Evolutionary conservation across 37 sponge, comb jelly and placozoan genomes (phyloP), one percentile per base, ranked within the genome.

Genomic region (Theonella swinhoei): DNA sequence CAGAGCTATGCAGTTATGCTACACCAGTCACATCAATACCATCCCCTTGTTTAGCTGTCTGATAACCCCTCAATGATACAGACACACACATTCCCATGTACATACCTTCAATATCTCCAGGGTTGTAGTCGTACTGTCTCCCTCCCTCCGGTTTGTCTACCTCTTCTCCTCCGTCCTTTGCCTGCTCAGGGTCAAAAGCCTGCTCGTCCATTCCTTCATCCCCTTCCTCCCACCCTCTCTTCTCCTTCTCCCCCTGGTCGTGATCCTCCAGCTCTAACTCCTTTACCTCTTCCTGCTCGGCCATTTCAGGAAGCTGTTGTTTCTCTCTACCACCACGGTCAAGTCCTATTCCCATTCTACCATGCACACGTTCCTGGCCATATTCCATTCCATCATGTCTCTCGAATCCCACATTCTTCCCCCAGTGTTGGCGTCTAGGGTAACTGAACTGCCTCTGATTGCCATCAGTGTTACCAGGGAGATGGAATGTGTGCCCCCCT

Each of bases 251-350:
- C 4, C 33, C 33, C 9, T 20, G 33, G 32, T 68, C 69, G 20
- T 68, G 30, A 1, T 32, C 69, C 69, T 28, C 33, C 20, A 33
- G 20, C 34, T 28, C 33, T 33, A 68, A 20, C 30, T 68, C 69
- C 30, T 68, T 28, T 4, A 68, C 69, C 69, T 68, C 69, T 33
- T 68, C 69, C 4, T 68, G 69, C 34, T 68, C 69, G 5, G 30
- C 69, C 19, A 4, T 29, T 31, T 28, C 9, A 1, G 30, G 69
- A 20, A 33, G 66, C n/a, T 65, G 66, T n/a, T 65, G 66, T 26
- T 65, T 28, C 34, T 68, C 33, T 20, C 5, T 29, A 33, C 32
- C 20, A 3, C 69, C 33, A 25, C 33, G 69, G 1, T 68, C 3
- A 29, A 20, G 30, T 68, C 69, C 34, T 33, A 5, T 29, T 68